Evolutionary conservation across 2,888 invertebrate genomes (phyloP).

Genomic region (Sarcophaga variegata): DNA sequence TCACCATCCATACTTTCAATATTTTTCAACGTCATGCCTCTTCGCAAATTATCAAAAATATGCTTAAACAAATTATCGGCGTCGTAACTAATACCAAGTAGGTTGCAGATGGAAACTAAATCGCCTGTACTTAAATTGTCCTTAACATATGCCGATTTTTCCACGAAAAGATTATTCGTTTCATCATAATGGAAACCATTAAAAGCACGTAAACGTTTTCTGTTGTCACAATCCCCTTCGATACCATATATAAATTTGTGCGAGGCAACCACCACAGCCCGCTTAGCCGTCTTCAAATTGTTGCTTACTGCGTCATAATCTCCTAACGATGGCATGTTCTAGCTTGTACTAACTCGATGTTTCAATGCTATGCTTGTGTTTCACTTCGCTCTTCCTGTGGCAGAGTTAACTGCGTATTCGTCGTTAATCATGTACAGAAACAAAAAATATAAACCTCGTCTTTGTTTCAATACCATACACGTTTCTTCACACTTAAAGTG

Average conservation of each 20-base stretch:
- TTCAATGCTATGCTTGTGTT: no score
- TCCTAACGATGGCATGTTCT: neutral
- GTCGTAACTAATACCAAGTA: conserved; percentile 27
- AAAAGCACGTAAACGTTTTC: conserved; percentile 39
- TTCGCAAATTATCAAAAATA: conserved; percentile 28
- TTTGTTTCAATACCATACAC: no score
- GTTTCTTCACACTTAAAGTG: no score
- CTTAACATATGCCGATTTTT: conserved; percentile 20
- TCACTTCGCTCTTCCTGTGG: no score
- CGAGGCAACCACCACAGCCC: conserved; percentile 2
- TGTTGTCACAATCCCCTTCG: conserved; percentile 33
- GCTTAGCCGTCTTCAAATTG: no score
- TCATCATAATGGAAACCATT: conserved; percentile 44
- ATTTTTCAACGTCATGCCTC: no score
- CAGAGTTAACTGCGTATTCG: no score
- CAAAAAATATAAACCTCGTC: no score
- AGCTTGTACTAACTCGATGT: no score
- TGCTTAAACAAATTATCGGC: conserved; percentile 17
- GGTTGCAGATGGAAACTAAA: conserved; percentile 30
- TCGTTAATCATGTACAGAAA: no score
- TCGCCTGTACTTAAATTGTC: conserved; percentile 11
- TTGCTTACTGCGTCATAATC: no score
- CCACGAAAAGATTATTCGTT: neutral
- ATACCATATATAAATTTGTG: conserved; percentile 35
- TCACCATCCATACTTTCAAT: no score